Conservation (phyloP, 2,113 vertebrate species). For the Mesocricetus auratus region DNA sequence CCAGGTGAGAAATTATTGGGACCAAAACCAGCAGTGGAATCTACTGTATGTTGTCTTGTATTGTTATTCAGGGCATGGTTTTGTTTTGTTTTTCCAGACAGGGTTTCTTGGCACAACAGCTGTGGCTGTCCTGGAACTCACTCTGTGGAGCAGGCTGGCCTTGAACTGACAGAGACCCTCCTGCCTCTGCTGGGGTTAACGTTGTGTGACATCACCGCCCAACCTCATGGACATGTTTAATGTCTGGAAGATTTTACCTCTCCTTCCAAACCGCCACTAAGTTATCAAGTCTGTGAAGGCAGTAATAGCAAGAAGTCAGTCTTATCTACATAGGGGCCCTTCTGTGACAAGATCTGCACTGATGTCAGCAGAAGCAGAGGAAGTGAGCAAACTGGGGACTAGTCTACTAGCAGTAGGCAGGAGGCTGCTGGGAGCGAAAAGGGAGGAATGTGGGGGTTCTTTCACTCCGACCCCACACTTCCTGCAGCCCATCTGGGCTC, state of each 20-base stretch:
- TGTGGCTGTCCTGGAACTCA: too few species aligned
- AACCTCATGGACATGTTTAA: not conserved
- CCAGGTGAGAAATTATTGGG: not conserved
- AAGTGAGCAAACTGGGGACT: not conserved
- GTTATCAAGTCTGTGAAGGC: slow-evolving; percentile 56
- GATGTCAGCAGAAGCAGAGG: slow-evolving; percentile 26
- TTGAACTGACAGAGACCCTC: too few species aligned
- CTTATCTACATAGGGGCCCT: slow-evolving; percentile 41
- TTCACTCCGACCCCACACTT: slow-evolving; percentile 58
- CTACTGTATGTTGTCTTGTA: not conserved
- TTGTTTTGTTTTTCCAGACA: too few species aligned
- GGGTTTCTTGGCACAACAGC: too few species aligned
- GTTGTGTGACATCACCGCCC: too few species aligned
- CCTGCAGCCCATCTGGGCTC: slow-evolving; percentile 64
- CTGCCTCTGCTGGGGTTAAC: too few species aligned
- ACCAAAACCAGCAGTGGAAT: not conserved
- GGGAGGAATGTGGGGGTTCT: slow-evolving; percentile 65
- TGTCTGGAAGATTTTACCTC: slow-evolving; percentile 15
- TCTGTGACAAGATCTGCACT: not conserved
- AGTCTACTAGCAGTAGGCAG: slow-evolving; percentile 34
- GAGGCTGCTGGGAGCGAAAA: not conserved
- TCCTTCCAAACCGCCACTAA: not conserved
- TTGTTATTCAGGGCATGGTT: not conserved
- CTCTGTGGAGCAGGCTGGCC: too few species aligned
- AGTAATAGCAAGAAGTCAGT: not conserved